Evolutionary conservation across 1,140 invertebrate genomes (phyloP), one percentile per base, ranked within the genome.

Genomic region (Panonychus citri): DNA sequence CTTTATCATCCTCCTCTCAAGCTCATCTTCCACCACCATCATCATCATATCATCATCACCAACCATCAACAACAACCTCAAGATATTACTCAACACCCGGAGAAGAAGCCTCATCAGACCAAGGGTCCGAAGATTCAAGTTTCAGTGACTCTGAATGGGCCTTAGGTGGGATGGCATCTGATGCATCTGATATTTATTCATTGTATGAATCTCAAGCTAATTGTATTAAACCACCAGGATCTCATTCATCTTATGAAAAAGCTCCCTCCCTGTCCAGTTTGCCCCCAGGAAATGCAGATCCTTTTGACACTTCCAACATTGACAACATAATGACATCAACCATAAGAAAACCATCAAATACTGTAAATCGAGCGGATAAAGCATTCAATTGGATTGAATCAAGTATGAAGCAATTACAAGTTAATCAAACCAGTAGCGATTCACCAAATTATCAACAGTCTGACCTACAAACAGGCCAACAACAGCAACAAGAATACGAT

Each of bases 61-160:
- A 34, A 12, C 30, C 30, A 34, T 34, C 30, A 34, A 7, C 30
- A 5, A 12, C 5, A 34, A 10, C 39, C n/a, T 46, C 42, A 10
- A 17, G 25, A 5, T 51, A 51, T 27, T 51, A 51, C 24, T 26
- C 49, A 12, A 26, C 49, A 2, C 49, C 49, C 17, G n/a, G n/a
- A 1, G 49, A 51, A 28, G 25, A 51, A 17, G 43, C 43, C 5
- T 28, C 25, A 12, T 51, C 25, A 13, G 49, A 51, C 15, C 15
- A 24, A 19, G 46, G 25, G 12, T 15, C 15, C 13, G 24, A 25
- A 21, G 24, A 12, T 27, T 25, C 26, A 25, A 51, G 49, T 51
- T 51, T 51, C 17, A 24, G n/a, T 46, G 49, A 51, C 26, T 51
- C 49, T n/a, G 49, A 51, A 27, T 51, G 49, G 49, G 49, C 25